Percentiles rank a stretch among this genome's conserved stretches.
These are phyloP conservation scores for Zaprionus nigranus DNA, from an alignment of 1,140 invertebrate species.

Conservation along the genomic window DNA sequence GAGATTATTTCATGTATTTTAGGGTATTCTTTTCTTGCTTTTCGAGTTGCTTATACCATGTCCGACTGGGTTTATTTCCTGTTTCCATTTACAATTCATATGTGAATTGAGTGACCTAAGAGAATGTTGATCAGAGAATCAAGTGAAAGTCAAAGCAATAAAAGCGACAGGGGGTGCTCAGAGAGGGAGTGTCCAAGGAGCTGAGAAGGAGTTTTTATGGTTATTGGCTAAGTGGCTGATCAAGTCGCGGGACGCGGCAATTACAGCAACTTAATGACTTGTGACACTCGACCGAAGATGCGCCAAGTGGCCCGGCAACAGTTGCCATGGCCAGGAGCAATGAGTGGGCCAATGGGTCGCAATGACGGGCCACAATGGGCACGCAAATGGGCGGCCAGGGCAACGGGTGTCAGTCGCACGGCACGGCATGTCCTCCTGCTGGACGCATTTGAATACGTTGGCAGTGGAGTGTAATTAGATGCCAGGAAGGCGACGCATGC, in stretches of 20 bases:
- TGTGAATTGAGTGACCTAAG: slow-evolving; percentile 54
- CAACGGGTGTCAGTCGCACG: slow-evolving; percentile 76
- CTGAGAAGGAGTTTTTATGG: slow-evolving; percentile 62
- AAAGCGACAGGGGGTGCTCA: slow-evolving; percentile 61
- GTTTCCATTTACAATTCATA: slow-evolving; percentile 56
- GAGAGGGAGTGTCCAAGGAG: slow-evolving; percentile 10
- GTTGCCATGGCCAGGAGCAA: slow-evolving; percentile 45
- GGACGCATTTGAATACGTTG: slow-evolving; percentile 61
- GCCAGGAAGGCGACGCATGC: slow-evolving; percentile 67
- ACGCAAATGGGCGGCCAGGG: slow-evolving; percentile 48
- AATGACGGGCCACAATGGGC: slow-evolving; percentile 6
- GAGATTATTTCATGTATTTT: no score
- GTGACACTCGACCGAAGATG: slow-evolving; percentile 40
- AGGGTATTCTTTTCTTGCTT: no score
- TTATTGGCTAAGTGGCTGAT: slow-evolving; percentile 62
- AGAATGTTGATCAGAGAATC: slow-evolving; percentile 44
- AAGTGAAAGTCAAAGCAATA: slow-evolving; percentile 71
- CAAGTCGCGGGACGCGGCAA: slow-evolving; percentile 49
- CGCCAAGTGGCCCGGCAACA: slow-evolving; percentile 15
- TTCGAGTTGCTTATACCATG: no score
- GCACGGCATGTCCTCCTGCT: slow-evolving; percentile 44
- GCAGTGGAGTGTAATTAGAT: slow-evolving; percentile 75
- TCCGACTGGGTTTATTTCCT: neutral
- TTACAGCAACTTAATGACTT: slow-evolving; percentile 78
- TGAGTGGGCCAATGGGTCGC: neutral